Percentiles rank a stretch among this genome's conserved stretches.
phyloP scores from a whole-genome alignment of 2,797 vertebrate genomes.

The Lophura swinhoii region DNA sequence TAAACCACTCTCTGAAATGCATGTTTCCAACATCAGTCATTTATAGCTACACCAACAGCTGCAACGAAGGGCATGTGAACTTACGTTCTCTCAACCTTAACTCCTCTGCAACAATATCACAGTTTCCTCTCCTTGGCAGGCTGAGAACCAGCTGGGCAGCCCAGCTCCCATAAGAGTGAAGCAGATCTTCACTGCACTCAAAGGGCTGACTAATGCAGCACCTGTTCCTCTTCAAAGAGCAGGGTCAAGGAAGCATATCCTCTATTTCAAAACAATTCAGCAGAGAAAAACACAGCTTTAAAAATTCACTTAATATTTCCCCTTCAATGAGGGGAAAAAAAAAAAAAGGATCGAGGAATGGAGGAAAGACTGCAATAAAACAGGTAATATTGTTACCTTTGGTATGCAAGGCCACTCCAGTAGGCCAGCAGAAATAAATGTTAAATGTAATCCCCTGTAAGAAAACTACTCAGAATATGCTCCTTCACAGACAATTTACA shows the following conservation, averaged over 20 bases:
- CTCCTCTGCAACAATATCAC: neutral
- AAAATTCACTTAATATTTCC: neutral
- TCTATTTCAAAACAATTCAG: neutral
- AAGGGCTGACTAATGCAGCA: neutral
- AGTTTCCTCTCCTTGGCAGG: slow-evolving; percentile 5
- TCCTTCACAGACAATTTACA: neutral
- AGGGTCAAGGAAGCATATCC: neutral
- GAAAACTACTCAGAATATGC: neutral
- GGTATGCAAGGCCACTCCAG: neutral
- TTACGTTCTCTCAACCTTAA: slow-evolving; percentile 31
- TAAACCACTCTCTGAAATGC: neutral
- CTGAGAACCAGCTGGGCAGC: neutral
- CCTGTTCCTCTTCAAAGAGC: neutral
- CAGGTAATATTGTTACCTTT: neutral
- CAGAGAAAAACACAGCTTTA: neutral
- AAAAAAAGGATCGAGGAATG: neutral
- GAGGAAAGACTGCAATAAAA: neutral
- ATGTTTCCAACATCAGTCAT: neutral
- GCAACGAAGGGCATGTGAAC: neutral
- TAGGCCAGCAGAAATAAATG: neutral
- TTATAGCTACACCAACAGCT: neutral
- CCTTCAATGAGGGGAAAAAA: neutral
- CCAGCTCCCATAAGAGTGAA: neutral
- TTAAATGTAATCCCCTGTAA: neutral
- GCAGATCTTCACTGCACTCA: neutral